A percentile compares a stretch with the other conserved stretches of the same genome.
phyloP scores from a whole-genome alignment of 2,888 invertebrate species.

The Heliconius cydno region DNA sequence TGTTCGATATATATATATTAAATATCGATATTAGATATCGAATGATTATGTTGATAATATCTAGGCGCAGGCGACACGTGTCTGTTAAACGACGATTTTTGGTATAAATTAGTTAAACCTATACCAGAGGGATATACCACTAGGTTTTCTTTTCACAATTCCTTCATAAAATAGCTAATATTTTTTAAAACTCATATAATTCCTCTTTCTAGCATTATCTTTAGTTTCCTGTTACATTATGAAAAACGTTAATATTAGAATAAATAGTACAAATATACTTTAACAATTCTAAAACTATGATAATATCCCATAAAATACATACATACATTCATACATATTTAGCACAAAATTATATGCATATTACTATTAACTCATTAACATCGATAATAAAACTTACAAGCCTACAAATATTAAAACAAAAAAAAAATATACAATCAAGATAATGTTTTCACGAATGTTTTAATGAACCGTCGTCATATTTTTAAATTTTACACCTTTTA shows the following conservation, averaged over 20 bases:
- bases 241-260: neutral
- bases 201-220: too few relatives aligned
- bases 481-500: slow-evolving; percentile 39
- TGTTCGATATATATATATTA: slow-evolving; percentile 9
- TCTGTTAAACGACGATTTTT: neutral
- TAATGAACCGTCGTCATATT: slow-evolving; percentile 31
- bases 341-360: neutral
- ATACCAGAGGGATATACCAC: too few relatives aligned
- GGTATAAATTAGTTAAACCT: too few relatives aligned
- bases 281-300: neutral
- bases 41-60: neutral
- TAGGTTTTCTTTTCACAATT: too few relatives aligned
- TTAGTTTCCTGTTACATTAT: neutral
- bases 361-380: neutral
- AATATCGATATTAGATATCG: slow-evolving; percentile 3
- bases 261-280: neutral
- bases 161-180: too few relatives aligned
- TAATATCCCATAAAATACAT: neutral
- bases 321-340: neutral
- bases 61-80: slow-evolving; percentile 5
- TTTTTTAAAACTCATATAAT: too few relatives aligned
- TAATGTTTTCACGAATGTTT: slow-evolving; percentile 29
- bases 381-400: neutral
- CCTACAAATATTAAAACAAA: slow-evolving; percentile 14
- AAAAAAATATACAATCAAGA: slow-evolving; percentile 23